Conservation (phyloP, 1,140 invertebrate species). For the Laupala kohalensis region DNA sequence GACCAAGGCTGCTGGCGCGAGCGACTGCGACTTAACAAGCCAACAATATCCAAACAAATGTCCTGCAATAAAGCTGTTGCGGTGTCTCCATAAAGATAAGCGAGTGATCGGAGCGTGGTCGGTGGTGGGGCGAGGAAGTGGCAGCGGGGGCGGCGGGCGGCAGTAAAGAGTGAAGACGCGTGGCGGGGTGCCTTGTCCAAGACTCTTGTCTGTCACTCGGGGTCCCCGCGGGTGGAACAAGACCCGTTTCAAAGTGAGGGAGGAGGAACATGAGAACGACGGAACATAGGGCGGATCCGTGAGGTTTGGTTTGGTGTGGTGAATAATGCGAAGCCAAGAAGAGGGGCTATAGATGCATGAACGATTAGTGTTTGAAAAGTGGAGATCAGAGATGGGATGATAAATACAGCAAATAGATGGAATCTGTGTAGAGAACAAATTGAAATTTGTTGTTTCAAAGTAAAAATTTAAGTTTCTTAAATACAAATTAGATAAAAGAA, state of each 20-base stretch:
- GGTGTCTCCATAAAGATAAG: not conserved
- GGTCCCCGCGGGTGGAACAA: no score
- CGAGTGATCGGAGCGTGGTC: not conserved
- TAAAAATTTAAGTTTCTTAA: no score
- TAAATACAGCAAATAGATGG: no score
- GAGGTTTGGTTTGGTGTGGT: not conserved
- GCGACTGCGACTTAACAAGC: not conserved
- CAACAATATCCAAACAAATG: not conserved
- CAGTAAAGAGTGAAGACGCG: not conserved
- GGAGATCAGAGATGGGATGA: not conserved
- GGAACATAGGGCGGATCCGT: not conserved
- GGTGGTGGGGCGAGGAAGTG: not conserved
- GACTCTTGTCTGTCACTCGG: not conserved
- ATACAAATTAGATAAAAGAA: no score
- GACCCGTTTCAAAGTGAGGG: no score
- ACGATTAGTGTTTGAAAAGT: not conserved
- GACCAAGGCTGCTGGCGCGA: no score
- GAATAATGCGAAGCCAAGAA: not conserved
- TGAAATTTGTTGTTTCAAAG: no score
- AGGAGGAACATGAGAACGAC: no score
- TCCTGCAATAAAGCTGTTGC: not conserved
- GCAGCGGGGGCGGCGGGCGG: no score
- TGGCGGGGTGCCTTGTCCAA: not conserved
- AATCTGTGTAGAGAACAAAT: no score
- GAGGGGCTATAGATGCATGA: no score